Evolutionary conservation across 1,140 invertebrate genomes (phyloP).

Genomic region (Zophobas atratus): DNA sequence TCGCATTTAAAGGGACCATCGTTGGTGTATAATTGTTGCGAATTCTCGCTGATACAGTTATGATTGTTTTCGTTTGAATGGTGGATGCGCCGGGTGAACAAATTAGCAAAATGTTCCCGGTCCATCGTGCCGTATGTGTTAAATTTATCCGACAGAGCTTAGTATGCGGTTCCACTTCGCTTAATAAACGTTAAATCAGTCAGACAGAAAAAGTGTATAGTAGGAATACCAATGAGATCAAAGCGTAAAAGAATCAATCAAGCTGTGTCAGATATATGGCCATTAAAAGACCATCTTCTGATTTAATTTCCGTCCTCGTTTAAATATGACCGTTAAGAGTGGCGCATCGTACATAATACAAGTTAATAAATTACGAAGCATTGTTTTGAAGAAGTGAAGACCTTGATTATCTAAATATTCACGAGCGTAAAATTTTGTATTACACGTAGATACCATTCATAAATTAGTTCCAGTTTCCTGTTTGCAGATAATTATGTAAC

Average conservation of each 20-base stretch:
- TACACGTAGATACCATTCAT: neutral
- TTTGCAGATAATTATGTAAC: neutral
- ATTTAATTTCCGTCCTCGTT: slow-evolving; percentile 30
- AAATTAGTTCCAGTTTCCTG: slow-evolving; percentile 19
- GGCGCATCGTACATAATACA: slow-evolving; percentile 6
- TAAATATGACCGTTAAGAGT: slow-evolving; percentile 7
- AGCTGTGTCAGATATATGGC: neutral
- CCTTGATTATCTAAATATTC: slow-evolving; percentile 18
- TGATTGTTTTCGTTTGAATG: neutral
- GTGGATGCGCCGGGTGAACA: slow-evolving; percentile 32
- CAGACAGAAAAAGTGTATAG: slow-evolving; percentile 1
- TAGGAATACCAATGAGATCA: slow-evolving; percentile 19
- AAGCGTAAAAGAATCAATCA: slow-evolving; percentile 12
- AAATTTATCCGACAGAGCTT: neutral
- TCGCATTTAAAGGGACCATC: no score
- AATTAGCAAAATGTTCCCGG: neutral
- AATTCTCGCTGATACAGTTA: no score
- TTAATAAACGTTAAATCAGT: slow-evolving; percentile 41
- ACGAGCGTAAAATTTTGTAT: neutral
- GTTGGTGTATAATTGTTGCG: no score
- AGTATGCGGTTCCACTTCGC: slow-evolving; percentile 29
- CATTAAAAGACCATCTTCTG: slow-evolving; percentile 25
- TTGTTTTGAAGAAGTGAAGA: slow-evolving; percentile 14
- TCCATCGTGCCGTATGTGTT: neutral
- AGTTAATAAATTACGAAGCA: slow-evolving; percentile 5